Percentiles rank a stretch among this genome's conserved stretches.
phyloP scores from a whole-genome alignment of 1,140 invertebrate genomes.

The Eriosoma lanigerum region DNA sequence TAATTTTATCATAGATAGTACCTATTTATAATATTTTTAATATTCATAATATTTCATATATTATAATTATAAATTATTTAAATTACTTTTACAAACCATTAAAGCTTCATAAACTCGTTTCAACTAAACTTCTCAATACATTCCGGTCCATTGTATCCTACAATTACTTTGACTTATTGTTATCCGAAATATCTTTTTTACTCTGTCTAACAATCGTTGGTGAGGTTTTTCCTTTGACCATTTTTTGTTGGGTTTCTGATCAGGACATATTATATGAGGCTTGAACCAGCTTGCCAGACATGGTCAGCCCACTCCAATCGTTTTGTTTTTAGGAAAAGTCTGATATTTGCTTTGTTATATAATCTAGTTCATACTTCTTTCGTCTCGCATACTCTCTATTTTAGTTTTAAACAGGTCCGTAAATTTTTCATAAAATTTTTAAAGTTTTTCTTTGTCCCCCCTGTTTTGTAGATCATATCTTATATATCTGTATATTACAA shows the following conservation, averaged over 20 bases:
- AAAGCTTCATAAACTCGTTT: neutral
- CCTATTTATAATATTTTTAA: too few relatives aligned
- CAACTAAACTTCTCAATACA: neutral
- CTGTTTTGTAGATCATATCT: too few relatives aligned
- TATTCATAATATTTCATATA: too few relatives aligned
- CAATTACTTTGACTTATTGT: neutral
- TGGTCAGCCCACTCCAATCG: conserved; percentile 1
- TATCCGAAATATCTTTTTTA: neutral
- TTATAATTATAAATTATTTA: too few relatives aligned
- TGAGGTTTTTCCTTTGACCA: neutral
- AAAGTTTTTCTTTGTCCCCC: too few relatives aligned
- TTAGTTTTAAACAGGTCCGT: too few relatives aligned
- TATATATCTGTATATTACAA: too few relatives aligned
- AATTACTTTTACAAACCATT: conserved; percentile 15
- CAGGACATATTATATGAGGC: neutral
- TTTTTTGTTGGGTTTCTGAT: neutral
- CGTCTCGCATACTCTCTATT: too few relatives aligned
- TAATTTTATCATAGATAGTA: too few relatives aligned
- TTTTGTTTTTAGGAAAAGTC: neutral
- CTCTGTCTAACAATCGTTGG: neutral
- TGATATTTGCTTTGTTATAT: neutral
- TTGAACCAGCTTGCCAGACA: neutral
- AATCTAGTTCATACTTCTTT: neutral
- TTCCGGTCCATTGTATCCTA: conserved; percentile 6
- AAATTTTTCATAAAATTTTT: too few relatives aligned